phyloP scores from a whole-genome alignment of 2,888 invertebrate species.

The Rhabditoides inermis region DNA sequence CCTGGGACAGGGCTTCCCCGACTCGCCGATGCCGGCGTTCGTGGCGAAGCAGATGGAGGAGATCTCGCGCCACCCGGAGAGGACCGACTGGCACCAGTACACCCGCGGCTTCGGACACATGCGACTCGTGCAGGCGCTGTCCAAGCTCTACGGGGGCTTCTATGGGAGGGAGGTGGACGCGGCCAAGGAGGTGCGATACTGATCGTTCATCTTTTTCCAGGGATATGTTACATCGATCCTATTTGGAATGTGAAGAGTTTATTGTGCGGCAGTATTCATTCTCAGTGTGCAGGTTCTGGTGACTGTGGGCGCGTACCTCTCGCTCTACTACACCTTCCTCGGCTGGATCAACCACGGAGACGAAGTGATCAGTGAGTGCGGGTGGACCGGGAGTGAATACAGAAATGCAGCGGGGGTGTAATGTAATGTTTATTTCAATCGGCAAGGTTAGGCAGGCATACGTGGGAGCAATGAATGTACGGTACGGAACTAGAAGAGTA shows the following conservation, averaged over 20 bases:
- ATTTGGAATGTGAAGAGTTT: conserved; percentile 1
- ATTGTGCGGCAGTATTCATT: not conserved
- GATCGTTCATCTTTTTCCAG: too few relatives aligned
- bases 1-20: conserved; percentile 52
- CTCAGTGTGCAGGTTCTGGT: conserved; percentile 61
- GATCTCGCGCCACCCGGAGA: conserved; percentile 34
- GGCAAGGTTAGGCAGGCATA: not conserved
- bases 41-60: conserved; percentile 40
- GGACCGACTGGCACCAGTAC: conserved; percentile 46
- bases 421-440: not conserved
- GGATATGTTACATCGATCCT: not conserved
- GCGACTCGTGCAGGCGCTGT: conserved; percentile 72
- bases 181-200: conserved; percentile 65
- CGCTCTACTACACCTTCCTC: conserved; percentile 75
- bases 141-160: conserved; percentile 75
- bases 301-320: conserved; percentile 87
- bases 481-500: not conserved
- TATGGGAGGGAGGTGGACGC: conserved; percentile 72
- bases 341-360: conserved; percentile 74
- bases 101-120: conserved; percentile 43
- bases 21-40: conserved; percentile 45
- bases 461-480: not conserved
- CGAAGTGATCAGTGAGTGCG: conserved; percentile 54
- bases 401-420: not conserved
- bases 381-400: not conserved